These are phyloP conservation scores for Pomacea canaliculata DNA, from an alignment of 2,888 invertebrate genomes.

Conservation along the genomic window DNA sequence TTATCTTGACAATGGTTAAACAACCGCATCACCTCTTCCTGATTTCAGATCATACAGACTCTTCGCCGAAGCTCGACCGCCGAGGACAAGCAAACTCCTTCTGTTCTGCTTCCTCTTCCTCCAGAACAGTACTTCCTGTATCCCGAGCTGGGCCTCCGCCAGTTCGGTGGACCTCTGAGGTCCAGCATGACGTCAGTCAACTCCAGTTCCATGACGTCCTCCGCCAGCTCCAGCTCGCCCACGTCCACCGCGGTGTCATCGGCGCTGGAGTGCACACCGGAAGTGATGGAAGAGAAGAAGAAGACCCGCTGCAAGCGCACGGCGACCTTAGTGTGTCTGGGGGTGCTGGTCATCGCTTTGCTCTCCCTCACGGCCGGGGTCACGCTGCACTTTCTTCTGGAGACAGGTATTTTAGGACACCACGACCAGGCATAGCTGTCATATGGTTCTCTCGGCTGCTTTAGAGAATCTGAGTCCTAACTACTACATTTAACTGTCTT, in stretches of 20 bases:
- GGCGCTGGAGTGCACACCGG: constrained; percentile 6
- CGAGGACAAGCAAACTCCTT: constrained; percentile 3
- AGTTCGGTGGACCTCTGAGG: not conserved
- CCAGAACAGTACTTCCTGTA: constrained; percentile 20
- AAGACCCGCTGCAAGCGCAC: constrained; percentile 20
- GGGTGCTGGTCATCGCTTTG: constrained; percentile 14
- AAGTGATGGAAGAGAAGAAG: constrained; percentile 12
- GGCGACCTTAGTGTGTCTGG: constrained; percentile 12
- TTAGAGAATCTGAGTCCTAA: not conserved
- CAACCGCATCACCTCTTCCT: not conserved
- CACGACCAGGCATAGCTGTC: not conserved
- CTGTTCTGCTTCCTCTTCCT: constrained; percentile 6
- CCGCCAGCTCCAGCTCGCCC: constrained; percentile 1
- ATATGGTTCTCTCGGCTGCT: not conserved
- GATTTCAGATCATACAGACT: constrained; percentile 17
- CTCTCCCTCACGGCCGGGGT: constrained; percentile 18
- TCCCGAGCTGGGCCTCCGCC: not conserved
- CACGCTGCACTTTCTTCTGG: constrained; percentile 21
- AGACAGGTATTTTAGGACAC: constrained; percentile 22
- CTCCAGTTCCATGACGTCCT: constrained; percentile 8
- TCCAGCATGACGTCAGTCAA: not conserved
- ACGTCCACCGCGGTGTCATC: constrained; percentile 4
- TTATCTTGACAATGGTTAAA: too few relatives aligned
- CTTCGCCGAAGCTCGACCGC: constrained; percentile 8
- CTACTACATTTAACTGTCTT: not conserved